Conservation (phyloP, 2,113 vertebrate genomes). For the Sorex fumeus region DNA sequence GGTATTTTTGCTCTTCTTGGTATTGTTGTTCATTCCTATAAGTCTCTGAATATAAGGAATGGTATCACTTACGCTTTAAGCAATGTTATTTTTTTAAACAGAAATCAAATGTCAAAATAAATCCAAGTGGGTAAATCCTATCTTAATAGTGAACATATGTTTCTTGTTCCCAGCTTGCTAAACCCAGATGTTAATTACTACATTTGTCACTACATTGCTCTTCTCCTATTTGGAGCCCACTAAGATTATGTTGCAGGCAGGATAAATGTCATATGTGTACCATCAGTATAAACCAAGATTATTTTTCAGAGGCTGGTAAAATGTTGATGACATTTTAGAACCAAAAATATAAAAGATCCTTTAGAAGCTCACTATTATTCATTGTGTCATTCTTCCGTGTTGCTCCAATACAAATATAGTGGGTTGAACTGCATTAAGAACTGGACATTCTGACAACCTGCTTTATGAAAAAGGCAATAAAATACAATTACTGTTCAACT, state of each 20-base stretch:
- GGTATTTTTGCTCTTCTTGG: slow-evolving; percentile 46
- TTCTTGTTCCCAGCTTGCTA: slow-evolving; percentile 79
- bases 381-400: slow-evolving; percentile 64
- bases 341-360: slow-evolving; percentile 74
- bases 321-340: slow-evolving; percentile 81
- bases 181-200: slow-evolving; percentile 84
- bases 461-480: slow-evolving; percentile 83
- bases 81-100: slow-evolving; percentile 70
- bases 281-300: slow-evolving; percentile 75
- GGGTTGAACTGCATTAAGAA: slow-evolving; percentile 63
- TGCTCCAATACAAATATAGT: slow-evolving; percentile 62
- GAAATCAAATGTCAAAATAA: slow-evolving; percentile 83
- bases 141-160: slow-evolving; percentile 72
- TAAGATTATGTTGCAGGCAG: slow-evolving; percentile 65
- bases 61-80: slow-evolving; percentile 67
- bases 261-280: slow-evolving; percentile 78
- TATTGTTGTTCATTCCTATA: slow-evolving; percentile 64
- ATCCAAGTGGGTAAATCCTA: slow-evolving; percentile 77
- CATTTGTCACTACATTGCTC: slow-evolving; percentile 75
- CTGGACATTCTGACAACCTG: slow-evolving; percentile 72
- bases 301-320: slow-evolving; percentile 80
- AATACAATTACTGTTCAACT: slow-evolving; percentile 83
- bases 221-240: slow-evolving; percentile 68
- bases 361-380: slow-evolving; percentile 77
- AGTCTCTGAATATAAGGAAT: slow-evolving; percentile 72